These are phyloP conservation scores for Lasius fuliginosus DNA, from an alignment of 2,888 invertebrate genomes.

Conservation along the genomic window DNA sequence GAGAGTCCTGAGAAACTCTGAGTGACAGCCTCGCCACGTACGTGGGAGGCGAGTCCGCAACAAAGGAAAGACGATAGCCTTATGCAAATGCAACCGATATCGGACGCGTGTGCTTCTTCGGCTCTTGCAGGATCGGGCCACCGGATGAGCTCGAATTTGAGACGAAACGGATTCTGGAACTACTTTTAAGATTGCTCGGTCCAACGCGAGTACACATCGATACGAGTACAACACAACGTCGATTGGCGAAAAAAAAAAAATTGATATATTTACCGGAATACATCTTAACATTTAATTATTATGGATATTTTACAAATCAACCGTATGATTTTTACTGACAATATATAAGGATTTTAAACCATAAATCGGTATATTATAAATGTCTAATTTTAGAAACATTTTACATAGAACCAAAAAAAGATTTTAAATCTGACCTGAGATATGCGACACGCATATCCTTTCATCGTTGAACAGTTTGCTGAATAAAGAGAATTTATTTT, in stretches of 20 bases:
- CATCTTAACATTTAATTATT: neutral
- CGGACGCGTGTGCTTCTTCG: slow-evolving; percentile 65
- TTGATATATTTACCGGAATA: no score
- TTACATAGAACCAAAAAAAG: no score
- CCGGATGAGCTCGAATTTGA: slow-evolving; percentile 44
- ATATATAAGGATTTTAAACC: neutral
- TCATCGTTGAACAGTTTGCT: no score
- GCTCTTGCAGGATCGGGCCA: slow-evolving; percentile 49
- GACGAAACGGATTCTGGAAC: slow-evolving; percentile 24
- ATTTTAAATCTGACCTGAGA: no score
- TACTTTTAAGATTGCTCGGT: slow-evolving; percentile 12
- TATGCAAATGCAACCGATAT: slow-evolving; percentile 82
- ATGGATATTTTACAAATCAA: neutral
- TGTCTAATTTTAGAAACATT: no score
- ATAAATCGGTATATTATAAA: no score
- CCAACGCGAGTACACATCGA: neutral
- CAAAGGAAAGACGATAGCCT: slow-evolving; percentile 83
- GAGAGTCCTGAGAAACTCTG: slow-evolving; percentile 77
- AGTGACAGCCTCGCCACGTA: slow-evolving; percentile 84
- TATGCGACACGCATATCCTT: no score
- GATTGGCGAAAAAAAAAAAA: neutral
- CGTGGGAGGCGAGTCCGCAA: slow-evolving; percentile 84
- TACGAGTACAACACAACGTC: neutral
- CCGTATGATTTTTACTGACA: neutral
- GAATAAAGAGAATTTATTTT: no score